Conservation (phyloP, 2,888 invertebrate species). For the Microchrysa polita region DNA sequence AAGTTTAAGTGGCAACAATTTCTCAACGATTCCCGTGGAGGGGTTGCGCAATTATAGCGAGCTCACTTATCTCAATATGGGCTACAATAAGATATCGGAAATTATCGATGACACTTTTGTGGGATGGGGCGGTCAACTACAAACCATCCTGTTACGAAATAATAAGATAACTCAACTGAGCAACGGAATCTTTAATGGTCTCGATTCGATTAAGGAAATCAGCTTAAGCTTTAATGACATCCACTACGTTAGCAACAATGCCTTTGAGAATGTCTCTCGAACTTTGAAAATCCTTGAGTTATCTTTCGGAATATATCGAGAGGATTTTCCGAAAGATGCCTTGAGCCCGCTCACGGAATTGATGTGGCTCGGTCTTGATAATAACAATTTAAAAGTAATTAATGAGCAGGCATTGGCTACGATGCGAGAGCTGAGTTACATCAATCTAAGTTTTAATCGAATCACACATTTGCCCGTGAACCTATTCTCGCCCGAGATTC, state of each 20-base stretch:
- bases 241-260: constrained; percentile 80
- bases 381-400: constrained; percentile 83
- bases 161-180: constrained; percentile 81
- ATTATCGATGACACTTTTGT: constrained; percentile 80
- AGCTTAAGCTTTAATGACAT: constrained; percentile 92
- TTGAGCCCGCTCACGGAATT: constrained; percentile 78
- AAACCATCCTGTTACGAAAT: constrained; percentile 83
- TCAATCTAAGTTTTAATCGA: constrained; percentile 88
- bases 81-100: constrained; percentile 85
- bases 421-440: constrained; percentile 77
- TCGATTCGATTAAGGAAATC: constrained; percentile 83
- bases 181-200: constrained; percentile 76
- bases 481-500: constrained; percentile 75
- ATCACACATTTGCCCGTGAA: constrained; percentile 75
- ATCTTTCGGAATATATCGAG: constrained; percentile 84
- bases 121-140: constrained; percentile 81
- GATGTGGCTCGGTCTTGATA: constrained; percentile 86
- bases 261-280: constrained; percentile 80
- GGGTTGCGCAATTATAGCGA: constrained; percentile 77
- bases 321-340: constrained; percentile 79
- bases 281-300: constrained; percentile 84
- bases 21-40: constrained; percentile 76
- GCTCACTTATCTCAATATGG: constrained; percentile 86
- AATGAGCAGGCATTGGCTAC: constrained; percentile 76
- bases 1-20: constrained; percentile 82